Evolutionary conservation across 2,797 vertebrate species (phyloP), one percentile per base, ranked within the genome.

Genomic region (Pangasius larnaudii): DNA sequence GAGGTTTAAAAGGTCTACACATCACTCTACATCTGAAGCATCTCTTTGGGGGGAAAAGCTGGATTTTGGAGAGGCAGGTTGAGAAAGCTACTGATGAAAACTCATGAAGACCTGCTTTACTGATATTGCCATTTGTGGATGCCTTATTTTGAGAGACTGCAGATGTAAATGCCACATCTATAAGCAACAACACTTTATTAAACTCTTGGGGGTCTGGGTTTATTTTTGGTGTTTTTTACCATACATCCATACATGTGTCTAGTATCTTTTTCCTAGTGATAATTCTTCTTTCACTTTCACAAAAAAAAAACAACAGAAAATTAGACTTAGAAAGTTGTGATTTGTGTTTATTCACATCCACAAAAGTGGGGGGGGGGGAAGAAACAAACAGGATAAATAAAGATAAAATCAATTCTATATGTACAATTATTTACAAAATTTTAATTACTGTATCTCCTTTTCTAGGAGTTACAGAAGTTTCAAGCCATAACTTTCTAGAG

Each of bases 1-100:
- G 39, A 39, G 86, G 65, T 89, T 84, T 87, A 87, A 87, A 89
- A 89, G 87, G 80, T 85, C 85, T 86, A 84, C 81, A 86, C 81
- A 84, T 83, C 88, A 85, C 61, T 86, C 83, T 63, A 51, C 82
- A 85, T 90, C 77, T 85, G 61, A 89, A 88, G 63, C 69, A 83
- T 36, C 77, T 72, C 75, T 88, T 72, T 86, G 72, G 86, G 77
- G 79, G 85, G 65, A 33, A 72, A 82, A 0, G 46, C 30, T 88
- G 53, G n/a, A 13, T 80, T 79, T 85, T 79, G 74, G 19, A 59
- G 83, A 85, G 27, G 61, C 72, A 88, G 49, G 24, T 24, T 36
- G 78, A 58, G 82, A 67, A 69, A 33, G 59, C 4, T 79, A 19
- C 82, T 30, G 49, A 84, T 69, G 87, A 84, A 78, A 77, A 51